phyloP scores from a whole-genome alignment of 1,140 invertebrate species.

The Procambarus clarkii region DNA sequence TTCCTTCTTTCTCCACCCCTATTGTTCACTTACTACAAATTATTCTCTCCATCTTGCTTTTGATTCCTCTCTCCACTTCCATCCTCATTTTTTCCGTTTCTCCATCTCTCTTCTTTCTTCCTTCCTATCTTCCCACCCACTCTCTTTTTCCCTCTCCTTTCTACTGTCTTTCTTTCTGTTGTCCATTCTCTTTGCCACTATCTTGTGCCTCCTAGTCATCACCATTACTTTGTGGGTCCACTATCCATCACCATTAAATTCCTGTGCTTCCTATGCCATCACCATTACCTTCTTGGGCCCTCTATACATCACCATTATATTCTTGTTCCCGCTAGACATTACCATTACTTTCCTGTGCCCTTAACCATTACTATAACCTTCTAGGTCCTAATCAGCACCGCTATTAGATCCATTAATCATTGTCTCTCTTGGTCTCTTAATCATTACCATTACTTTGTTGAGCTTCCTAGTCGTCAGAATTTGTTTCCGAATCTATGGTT shows the following conservation, averaged over 20 bases:
- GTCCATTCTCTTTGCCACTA: not conserved
- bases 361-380: not conserved
- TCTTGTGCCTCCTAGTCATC: not conserved
- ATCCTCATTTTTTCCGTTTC: no score
- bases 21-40: not conserved
- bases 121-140: not conserved
- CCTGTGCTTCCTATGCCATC: not conserved
- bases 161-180: not conserved
- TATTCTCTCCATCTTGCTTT: not conserved
- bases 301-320: not conserved
- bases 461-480: not conserved
- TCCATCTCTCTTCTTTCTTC: not conserved
- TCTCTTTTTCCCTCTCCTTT: not conserved
- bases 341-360: not conserved
- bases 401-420: not conserved
- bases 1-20: not conserved
- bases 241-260: not conserved
- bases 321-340: not conserved
- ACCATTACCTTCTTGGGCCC: not conserved
- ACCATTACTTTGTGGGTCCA: not conserved
- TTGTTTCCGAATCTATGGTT: no score
- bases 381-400: not conserved
- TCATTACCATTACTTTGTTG: not conserved
- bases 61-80: not conserved
- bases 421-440: not conserved